These are phyloP conservation scores for Matsumyia berberina DNA, from an alignment of 2,888 invertebrate species.

Conservation along the genomic window DNA sequence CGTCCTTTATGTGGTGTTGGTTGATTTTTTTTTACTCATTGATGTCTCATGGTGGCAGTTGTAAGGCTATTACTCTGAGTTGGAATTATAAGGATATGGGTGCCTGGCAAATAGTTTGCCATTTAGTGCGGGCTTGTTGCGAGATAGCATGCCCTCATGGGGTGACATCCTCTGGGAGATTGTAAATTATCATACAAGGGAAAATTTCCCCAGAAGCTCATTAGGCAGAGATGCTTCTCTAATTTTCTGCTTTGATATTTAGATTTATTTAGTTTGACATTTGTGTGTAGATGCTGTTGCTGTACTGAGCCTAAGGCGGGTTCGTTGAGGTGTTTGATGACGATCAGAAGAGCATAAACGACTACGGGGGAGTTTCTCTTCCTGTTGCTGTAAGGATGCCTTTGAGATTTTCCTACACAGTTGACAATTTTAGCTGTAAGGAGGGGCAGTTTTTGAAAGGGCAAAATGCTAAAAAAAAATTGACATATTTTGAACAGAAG, in stretches of 20 bases:
- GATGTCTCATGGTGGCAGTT: slow-evolving; percentile 44
- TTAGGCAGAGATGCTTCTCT: slow-evolving; percentile 46
- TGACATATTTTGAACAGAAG: no score
- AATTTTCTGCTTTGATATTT: slow-evolving; percentile 59
- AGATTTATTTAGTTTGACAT: slow-evolving; percentile 47
- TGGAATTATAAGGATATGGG: slow-evolving; percentile 51
- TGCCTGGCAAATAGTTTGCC: slow-evolving; percentile 60
- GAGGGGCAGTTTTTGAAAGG: no score
- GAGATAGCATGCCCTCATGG: background rate
- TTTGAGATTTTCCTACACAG: no score
- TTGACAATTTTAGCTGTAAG: no score
- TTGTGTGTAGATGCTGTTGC: slow-evolving; percentile 25
- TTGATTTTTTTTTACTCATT: slow-evolving; percentile 10
- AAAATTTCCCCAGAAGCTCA: slow-evolving; percentile 42
- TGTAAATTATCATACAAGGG: slow-evolving; percentile 33
- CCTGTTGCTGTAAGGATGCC: no score
- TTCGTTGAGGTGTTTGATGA: background rate
- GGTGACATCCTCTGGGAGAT: background rate
- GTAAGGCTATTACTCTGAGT: slow-evolving; percentile 39
- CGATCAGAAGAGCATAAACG: no score
- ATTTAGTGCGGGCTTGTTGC: slow-evolving; percentile 38
- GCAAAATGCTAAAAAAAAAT: no score
- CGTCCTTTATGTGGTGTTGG: background rate
- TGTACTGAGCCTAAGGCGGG: background rate
- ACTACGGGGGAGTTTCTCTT: no score